Percentiles rank a stretch among this genome's conserved stretches.
Evolutionary conservation across 2,888 invertebrate genomes (phyloP).

Genomic region (Xestia ashworthii): DNA sequence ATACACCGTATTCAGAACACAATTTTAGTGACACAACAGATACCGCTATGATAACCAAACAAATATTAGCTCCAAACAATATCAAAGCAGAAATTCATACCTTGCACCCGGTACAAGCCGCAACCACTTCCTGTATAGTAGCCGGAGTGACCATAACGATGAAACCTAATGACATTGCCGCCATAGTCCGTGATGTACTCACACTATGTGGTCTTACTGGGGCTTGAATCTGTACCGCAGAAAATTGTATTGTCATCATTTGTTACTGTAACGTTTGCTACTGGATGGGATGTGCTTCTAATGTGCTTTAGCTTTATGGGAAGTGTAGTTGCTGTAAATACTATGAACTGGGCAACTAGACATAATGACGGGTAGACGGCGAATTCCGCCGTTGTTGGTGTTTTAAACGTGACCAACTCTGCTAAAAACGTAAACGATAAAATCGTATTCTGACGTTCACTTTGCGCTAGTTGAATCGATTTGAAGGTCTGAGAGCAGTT

Average conservation of each 20-base stretch:
- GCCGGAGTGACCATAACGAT: constrained; percentile 97
- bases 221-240: constrained; percentile 77
- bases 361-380: not conserved
- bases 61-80: constrained; percentile 7
- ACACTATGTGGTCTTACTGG: constrained; percentile 93
- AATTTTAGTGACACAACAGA: not conserved
- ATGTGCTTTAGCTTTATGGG: not conserved
- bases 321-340: not conserved
- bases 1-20: not conserved
- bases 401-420: too few relatives aligned
- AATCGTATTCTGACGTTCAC: not conserved
- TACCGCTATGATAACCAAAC: not conserved
- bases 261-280: constrained; percentile 14
- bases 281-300: not conserved
- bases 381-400: too few relatives aligned
- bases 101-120: constrained; percentile 96
- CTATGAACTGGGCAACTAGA: not conserved
- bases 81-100: constrained; percentile 76
- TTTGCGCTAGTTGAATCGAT: not conserved
- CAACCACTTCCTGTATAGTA: constrained; percentile 97
- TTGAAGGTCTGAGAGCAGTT: not conserved
- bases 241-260: constrained; percentile 37
- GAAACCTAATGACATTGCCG: constrained; percentile 97
- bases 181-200: constrained; percentile 96
- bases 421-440: too few relatives aligned